These are phyloP conservation scores for Hypsibius dujardini DNA, from an alignment of 1,140 invertebrate species.

Conservation along the genomic window DNA sequence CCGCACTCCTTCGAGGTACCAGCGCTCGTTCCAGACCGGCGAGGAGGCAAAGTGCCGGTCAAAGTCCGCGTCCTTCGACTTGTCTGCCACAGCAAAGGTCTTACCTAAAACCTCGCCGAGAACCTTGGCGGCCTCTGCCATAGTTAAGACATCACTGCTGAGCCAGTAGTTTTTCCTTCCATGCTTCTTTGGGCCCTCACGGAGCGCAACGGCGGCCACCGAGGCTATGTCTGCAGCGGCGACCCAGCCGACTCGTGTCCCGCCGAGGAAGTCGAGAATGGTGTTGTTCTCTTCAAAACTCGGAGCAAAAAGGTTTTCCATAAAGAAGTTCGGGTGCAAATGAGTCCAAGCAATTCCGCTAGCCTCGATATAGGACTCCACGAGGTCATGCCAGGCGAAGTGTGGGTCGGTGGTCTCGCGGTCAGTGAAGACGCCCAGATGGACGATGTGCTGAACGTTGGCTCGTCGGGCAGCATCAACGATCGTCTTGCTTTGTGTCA, in stretches of 20 bases:
- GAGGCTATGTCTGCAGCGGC: background rate
- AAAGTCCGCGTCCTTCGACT: background rate
- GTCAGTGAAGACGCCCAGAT: background rate
- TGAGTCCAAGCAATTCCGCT: background rate
- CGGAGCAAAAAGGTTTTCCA: background rate
- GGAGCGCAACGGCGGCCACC: background rate
- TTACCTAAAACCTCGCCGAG: background rate
- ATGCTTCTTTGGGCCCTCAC: background rate
- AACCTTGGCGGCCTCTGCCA: background rate
- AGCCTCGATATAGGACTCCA: background rate
- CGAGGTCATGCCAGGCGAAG: background rate
- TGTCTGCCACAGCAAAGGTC: background rate
- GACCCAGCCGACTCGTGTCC: background rate
- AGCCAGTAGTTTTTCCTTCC: background rate
- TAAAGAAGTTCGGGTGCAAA: background rate
- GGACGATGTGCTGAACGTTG: background rate
- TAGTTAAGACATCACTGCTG: background rate
- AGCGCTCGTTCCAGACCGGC: background rate
- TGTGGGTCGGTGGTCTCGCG: background rate
- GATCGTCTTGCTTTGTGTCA: background rate
- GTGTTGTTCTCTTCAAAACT: background rate
- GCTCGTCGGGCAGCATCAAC: background rate
- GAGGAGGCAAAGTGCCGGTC: too few species aligned
- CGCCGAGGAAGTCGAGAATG: background rate
- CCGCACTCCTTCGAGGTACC: background rate